Conservation (phyloP, 53 echinoderm and acorn worm species). For the Glandiceps talaboti region DNA sequence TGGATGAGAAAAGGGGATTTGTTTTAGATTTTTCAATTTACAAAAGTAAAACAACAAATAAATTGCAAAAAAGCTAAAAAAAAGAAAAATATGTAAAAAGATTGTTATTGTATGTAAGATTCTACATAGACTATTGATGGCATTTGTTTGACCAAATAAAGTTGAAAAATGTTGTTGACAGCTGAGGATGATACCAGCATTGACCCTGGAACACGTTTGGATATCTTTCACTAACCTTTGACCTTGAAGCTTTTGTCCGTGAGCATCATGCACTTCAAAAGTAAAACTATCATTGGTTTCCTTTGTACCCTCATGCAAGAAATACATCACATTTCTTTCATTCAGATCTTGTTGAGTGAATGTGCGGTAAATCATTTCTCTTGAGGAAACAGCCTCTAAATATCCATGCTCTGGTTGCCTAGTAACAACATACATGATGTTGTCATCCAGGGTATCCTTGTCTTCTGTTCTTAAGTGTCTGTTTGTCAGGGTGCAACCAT, state of each 20-base stretch:
- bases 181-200: no score
- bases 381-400: conserved; percentile 52
- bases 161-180: no score
- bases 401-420: conserved; percentile 64
- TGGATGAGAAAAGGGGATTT: background rate
- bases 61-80: background rate
- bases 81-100: no score
- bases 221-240: conserved; percentile 94
- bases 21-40: background rate
- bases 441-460: conserved; percentile 37
- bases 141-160: no score
- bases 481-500: conserved; percentile 53
- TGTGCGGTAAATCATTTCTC: conserved; percentile 31
- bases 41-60: background rate
- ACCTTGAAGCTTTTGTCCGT: conserved; percentile 52
- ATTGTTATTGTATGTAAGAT: no score
- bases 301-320: conserved; percentile 51
- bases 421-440: conserved; percentile 43
- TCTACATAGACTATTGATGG: no score
- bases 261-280: conserved; percentile 71
- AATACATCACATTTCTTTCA: conserved; percentile 65
- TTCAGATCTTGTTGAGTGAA: conserved; percentile 70
- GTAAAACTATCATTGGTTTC: conserved; percentile 81
- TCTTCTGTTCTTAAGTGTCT: conserved; percentile 53
- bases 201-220: no score